Conservation (phyloP, 1,140 invertebrate genomes). For the Pentalonia nigronervosa region DNA sequence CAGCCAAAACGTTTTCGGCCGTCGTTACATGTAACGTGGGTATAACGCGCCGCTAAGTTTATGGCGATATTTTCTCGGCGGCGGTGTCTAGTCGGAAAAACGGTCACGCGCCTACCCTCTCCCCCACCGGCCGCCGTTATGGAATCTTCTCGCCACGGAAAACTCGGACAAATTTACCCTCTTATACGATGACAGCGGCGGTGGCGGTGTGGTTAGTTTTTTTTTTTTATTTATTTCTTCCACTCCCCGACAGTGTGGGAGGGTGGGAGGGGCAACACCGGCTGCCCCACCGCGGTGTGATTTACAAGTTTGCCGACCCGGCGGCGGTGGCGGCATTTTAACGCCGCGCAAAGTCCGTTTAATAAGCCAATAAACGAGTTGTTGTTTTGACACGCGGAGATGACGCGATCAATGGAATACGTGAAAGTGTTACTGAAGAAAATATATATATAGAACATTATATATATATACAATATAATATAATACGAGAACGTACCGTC, state of each 20-base stretch:
- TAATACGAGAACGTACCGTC: background rate
- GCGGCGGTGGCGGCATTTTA: constrained; percentile 54
- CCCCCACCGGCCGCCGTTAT: background rate
- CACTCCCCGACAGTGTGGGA: no score
- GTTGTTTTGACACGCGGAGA: constrained; percentile 48
- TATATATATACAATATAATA: background rate
- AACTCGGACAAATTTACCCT: constrained; percentile 57
- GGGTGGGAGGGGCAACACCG: background rate
- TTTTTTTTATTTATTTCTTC: background rate
- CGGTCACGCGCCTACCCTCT: constrained; percentile 38
- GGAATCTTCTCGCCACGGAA: constrained; percentile 23
- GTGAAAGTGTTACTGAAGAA: constrained; percentile 56
- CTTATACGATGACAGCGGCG: constrained; percentile 21
- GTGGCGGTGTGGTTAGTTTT: background rate
- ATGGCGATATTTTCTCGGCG: constrained; percentile 45
- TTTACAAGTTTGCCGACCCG: constrained; percentile 56
- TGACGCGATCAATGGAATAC: constrained; percentile 56
- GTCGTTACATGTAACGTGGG: background rate
- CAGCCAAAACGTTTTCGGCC: constrained; percentile 45
- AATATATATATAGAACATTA: background rate
- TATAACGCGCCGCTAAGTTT: background rate
- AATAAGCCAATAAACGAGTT: constrained; percentile 58
- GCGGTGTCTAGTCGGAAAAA: constrained; percentile 50
- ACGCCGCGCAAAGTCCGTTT: constrained; percentile 51
- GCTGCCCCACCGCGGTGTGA: constrained; percentile 28